Evolutionary conservation across 2,113 vertebrate genomes (phyloP).

Genomic region (Oncorhynchus clarkii): DNA sequence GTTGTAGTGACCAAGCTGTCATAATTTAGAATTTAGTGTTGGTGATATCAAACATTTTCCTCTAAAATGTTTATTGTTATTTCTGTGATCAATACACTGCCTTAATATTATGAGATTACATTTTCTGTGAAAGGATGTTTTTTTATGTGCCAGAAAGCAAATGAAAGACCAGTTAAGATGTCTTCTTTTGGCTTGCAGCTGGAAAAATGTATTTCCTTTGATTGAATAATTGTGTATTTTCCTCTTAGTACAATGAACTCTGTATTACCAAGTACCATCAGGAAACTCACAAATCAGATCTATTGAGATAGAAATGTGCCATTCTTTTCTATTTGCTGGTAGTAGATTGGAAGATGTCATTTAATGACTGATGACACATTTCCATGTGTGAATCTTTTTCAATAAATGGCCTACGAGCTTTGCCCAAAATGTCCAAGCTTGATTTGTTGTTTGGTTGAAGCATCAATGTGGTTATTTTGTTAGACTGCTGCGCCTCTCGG

Average conservation of each 20-base stretch:
- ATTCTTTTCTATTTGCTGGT: neutral
- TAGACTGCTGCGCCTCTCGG: too few species aligned
- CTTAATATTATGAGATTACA: constrained; percentile 5
- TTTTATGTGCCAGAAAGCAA: neutral
- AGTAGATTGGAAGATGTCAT: neutral
- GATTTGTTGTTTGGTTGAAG: too few species aligned
- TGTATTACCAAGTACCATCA: neutral
- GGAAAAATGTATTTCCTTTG: too few species aligned
- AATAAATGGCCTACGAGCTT: neutral
- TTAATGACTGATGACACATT: neutral
- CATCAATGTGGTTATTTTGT: too few species aligned
- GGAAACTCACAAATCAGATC: neutral
- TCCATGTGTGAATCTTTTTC: neutral
- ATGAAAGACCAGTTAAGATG: neutral
- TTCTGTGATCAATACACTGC: constrained; percentile 10
- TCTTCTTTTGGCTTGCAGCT: too few species aligned
- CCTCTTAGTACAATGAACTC: neutral
- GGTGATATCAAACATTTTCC: neutral
- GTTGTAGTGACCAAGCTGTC: too few species aligned
- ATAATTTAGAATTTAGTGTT: too few species aligned
- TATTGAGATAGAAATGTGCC: neutral
- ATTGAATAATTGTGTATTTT: neutral
- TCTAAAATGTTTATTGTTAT: constrained; percentile 18
- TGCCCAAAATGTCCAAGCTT: too few species aligned
- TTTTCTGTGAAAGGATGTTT: neutral